A percentile compares a stretch with the other conserved stretches of the same genome.
These are phyloP conservation scores for Cranoglanis bouderius DNA, from an alignment of 2,113 vertebrate species.

Conservation along the genomic window DNA sequence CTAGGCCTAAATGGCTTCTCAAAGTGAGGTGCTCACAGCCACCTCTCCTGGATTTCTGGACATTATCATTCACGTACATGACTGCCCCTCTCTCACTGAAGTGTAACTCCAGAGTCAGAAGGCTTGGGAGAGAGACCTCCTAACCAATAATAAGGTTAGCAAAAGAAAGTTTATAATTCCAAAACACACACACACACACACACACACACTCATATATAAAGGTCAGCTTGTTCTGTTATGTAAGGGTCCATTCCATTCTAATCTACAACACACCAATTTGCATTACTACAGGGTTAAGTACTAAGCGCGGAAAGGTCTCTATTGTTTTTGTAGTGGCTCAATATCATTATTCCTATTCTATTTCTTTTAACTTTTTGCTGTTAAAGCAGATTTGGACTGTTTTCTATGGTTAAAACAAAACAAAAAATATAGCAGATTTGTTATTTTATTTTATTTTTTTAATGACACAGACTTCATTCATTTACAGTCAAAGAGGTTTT, in stretches of 20 bases:
- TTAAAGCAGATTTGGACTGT: background rate
- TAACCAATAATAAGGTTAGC: conserved; percentile 37
- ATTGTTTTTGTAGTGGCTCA: background rate
- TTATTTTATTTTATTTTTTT: no score
- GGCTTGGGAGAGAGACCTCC: background rate
- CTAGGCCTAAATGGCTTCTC: background rate
- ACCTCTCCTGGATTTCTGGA: background rate
- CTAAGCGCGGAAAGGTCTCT: background rate
- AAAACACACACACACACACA: background rate
- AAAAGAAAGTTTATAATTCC: background rate
- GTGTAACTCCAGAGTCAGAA: conserved; percentile 35
- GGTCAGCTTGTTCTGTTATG: conserved; percentile 1
- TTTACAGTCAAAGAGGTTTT: no score
- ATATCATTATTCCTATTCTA: background rate
- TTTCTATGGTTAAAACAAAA: background rate
- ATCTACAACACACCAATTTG: background rate
- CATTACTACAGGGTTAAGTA: background rate
- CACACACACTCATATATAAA: background rate
- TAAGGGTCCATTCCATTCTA: background rate
- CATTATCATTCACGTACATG: conserved; percentile 48
- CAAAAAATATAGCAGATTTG: background rate
- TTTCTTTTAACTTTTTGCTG: background rate
- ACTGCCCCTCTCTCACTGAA: conserved; percentile 39
- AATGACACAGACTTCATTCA: background rate
- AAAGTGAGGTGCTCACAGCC: conserved; percentile 21